Conservation (phyloP, 2,113 vertebrate species). For the Hemiscyllium ocellatum region DNA sequence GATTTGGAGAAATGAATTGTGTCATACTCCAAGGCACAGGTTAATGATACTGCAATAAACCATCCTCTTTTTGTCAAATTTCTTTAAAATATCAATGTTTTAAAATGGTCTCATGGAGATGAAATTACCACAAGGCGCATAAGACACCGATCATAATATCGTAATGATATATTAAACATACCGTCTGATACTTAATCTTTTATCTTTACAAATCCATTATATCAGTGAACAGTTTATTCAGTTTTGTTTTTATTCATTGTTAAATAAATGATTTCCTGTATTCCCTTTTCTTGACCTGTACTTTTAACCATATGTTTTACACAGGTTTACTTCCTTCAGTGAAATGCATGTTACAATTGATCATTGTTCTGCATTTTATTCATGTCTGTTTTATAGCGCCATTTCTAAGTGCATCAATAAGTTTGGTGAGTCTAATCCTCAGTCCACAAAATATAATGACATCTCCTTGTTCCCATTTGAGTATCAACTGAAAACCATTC, state of each 20-base stretch:
- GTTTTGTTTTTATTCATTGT: not conserved
- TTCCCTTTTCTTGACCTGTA: not conserved
- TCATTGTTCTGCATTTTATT: conserved; percentile 22
- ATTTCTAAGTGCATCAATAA: conserved; percentile 29
- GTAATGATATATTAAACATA: not conserved
- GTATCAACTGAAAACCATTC: conserved; percentile 28
- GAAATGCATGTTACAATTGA: not conserved
- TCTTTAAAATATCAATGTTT: not conserved
- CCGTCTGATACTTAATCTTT: not conserved
- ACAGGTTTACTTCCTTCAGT: not conserved
- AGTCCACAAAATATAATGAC: conserved; percentile 28
- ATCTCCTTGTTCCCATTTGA: conserved; percentile 8
- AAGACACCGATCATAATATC: not conserved
- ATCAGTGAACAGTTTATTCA: not conserved
- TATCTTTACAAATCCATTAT: not conserved
- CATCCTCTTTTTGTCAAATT: not conserved
- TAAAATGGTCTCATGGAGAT: not conserved
- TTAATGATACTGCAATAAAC: not conserved
- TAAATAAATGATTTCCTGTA: not conserved
- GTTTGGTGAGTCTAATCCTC: conserved; percentile 8
- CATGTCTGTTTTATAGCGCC: not conserved
- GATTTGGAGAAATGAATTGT: not conserved
- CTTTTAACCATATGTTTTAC: not conserved
- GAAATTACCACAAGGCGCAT: not conserved
- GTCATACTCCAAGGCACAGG: not conserved